Percentiles rank a stretch among this genome's conserved stretches.
Evolutionary conservation across 2,113 vertebrate genomes (phyloP).

Genomic region (Leptosomus discolor): DNA sequence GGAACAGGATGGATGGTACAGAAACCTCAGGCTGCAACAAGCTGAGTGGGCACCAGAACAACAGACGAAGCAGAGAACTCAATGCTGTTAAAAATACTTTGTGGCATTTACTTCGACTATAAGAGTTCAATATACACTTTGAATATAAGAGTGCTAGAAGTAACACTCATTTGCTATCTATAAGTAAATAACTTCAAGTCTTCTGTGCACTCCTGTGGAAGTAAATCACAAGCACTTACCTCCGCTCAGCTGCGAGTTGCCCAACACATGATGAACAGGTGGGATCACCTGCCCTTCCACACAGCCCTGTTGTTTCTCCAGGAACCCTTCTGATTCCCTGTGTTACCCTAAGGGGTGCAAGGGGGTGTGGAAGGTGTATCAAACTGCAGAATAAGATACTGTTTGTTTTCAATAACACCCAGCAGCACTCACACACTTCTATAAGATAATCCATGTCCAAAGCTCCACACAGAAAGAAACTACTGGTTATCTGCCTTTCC

Average conservation of each 20-base stretch:
- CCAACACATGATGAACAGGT: fast-evolving
- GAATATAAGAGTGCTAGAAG: neutral
- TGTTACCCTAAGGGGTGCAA: neutral
- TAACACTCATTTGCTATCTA: neutral
- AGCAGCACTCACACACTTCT: neutral
- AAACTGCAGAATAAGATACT: neutral
- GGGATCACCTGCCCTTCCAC: neutral
- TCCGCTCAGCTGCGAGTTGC: fast-evolving
- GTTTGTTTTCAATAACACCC: neutral
- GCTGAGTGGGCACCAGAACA: neutral
- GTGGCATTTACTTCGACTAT: neutral
- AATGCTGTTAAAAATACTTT: neutral
- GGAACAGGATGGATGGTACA: neutral
- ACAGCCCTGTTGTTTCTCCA: neutral
- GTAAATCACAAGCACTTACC: neutral
- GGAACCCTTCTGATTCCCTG: neutral
- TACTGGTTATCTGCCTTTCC: neutral
- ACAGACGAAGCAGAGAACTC: neutral
- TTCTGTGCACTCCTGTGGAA: neutral
- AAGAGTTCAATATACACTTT: neutral
- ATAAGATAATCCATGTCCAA: neutral
- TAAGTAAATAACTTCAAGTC: neutral
- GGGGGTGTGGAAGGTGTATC: neutral
- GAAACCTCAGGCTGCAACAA: neutral
- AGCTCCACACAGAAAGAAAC: neutral